Percentiles rank a stretch among this genome's conserved stretches.
Evolutionary conservation across 2,888 invertebrate genomes (phyloP).

Genomic region (Netelia virgata): DNA sequence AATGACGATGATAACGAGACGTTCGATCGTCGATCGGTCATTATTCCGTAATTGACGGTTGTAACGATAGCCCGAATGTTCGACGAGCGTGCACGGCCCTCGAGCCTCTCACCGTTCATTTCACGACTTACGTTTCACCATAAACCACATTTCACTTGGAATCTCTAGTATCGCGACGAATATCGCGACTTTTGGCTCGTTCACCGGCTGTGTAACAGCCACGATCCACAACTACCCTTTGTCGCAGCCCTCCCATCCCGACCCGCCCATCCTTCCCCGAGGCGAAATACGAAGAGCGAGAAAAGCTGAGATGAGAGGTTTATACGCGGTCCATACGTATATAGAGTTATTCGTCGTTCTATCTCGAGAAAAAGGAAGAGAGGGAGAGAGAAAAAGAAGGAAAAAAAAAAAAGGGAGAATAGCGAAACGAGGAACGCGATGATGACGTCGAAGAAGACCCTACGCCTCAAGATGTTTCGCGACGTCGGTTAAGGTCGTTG

Average conservation of each 20-base stretch:
- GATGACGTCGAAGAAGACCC: slow-evolving; percentile 65
- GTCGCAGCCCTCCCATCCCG: neutral
- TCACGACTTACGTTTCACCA: neutral
- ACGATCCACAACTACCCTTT: neutral
- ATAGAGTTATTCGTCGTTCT: slow-evolving; percentile 23
- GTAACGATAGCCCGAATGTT: slow-evolving; percentile 3
- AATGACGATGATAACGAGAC: neutral
- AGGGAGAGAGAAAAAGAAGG: neutral
- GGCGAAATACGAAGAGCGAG: slow-evolving; percentile 37
- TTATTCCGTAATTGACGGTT: neutral
- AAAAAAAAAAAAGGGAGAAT: slow-evolving; percentile 6
- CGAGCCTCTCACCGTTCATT: slow-evolving; percentile 44
- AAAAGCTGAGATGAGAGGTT: slow-evolving; percentile 31
- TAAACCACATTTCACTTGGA: slow-evolving; percentile 15
- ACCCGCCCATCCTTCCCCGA: slow-evolving; percentile 37
- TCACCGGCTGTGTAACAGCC: slow-evolving; percentile 34
- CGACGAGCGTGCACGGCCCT: neutral
- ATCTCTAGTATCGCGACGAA: slow-evolving; percentile 47
- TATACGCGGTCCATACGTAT: slow-evolving; percentile 4
- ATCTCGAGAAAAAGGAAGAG: neutral
- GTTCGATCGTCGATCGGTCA: neutral
- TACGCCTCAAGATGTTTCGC: slow-evolving; percentile 45
- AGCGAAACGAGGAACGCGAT: slow-evolving; percentile 39
- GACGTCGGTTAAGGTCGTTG: slow-evolving; percentile 50
- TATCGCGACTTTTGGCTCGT: slow-evolving; percentile 34